A percentile compares a stretch with the other conserved stretches of the same genome.
Evolutionary conservation across 1,140 invertebrate genomes (phyloP).

Genomic region (Diploscapter pachys): DNA sequence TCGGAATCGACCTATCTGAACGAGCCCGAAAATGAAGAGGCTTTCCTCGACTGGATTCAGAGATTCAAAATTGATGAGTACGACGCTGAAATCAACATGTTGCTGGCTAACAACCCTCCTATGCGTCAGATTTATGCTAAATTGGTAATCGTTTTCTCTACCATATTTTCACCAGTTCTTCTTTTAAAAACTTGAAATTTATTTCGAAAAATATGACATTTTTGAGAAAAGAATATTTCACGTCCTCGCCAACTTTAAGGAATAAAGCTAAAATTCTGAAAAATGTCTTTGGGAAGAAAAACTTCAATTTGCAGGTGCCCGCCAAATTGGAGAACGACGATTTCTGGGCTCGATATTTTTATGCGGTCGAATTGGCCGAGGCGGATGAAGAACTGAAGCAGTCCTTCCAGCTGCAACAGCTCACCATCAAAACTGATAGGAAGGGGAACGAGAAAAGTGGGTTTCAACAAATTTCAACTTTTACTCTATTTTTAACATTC

Average conservation of each 20-base stretch:
- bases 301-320: too few relatives aligned
- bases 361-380: constrained; percentile 24
- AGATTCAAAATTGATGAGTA: constrained; percentile 18
- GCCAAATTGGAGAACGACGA: constrained; percentile 1
- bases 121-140: constrained; percentile 10
- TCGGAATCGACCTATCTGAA: constrained; percentile 18
- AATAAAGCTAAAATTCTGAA: too few relatives aligned
- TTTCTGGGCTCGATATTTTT: constrained; percentile 33
- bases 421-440: constrained; percentile 11
- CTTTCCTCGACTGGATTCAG: constrained; percentile 11
- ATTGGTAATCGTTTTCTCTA: neutral
- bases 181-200: too few relatives aligned
- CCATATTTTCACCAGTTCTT: too few relatives aligned
- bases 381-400: constrained; percentile 26
- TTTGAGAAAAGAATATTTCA: too few relatives aligned
- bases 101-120: constrained; percentile 14
- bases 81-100: constrained; percentile 23
- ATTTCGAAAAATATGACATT: too few relatives aligned
- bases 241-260: too few relatives aligned
- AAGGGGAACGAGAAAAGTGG: constrained; percentile 11
- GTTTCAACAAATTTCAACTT: constrained; percentile 8
- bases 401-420: constrained; percentile 5
- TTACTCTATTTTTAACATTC: neutral
- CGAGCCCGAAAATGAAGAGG: constrained; percentile 18
- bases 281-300: too few relatives aligned